Base-by-base conservation (phyloP, 2,888 invertebrate species). In the Hymenopus coronatus region DNA sequence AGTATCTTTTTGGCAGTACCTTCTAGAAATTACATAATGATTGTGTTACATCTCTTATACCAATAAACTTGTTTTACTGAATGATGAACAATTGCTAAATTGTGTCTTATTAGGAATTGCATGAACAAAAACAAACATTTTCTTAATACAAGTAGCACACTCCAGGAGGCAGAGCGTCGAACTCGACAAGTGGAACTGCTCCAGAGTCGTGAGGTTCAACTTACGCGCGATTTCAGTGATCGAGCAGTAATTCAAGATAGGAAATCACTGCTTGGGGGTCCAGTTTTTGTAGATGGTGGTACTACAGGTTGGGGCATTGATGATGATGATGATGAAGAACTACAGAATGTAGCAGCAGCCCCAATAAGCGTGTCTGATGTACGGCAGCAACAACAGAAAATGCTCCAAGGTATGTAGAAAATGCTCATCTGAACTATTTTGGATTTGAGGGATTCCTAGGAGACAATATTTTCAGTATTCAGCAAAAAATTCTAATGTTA, bases 161-260 rank as follows among this genome's bases (percentile, higher is more conserved):
- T 92, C 91, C 91, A 95, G 90, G 96, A 96, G 92, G 93, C 94
- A 33, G 96, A 96, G 92, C 93, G 95, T 89, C 93, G 96, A 85
- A 94, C 93, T 54, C 94, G 95, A 82, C 94, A 95, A 91, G 93
- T 96, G 28, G 96, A 96, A 91, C 93, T 94, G 70, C 92, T 96
- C 6, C 94, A 94, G 91, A 95, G 96, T 12, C 95, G 95, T 91
- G 93, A 94, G 84, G 92, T 95, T 14, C 95, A 95, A 91, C 93
- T 96, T 91, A 94, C 94, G 90, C 94, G 93, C 90, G 92, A 94
- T 84, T 95, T 92, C 89, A 91, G 91, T 89, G 91, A 91, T 94
- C 90, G 94, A 94, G 90, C 92, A 93, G 4, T 81, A 12, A 46
- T 15, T 81, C 81, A 88, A 33, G 82, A 82, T n/a, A 28, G n/a